Conservation (phyloP, 2,888 invertebrate species). For the Temnothorax unifasciatus region DNA sequence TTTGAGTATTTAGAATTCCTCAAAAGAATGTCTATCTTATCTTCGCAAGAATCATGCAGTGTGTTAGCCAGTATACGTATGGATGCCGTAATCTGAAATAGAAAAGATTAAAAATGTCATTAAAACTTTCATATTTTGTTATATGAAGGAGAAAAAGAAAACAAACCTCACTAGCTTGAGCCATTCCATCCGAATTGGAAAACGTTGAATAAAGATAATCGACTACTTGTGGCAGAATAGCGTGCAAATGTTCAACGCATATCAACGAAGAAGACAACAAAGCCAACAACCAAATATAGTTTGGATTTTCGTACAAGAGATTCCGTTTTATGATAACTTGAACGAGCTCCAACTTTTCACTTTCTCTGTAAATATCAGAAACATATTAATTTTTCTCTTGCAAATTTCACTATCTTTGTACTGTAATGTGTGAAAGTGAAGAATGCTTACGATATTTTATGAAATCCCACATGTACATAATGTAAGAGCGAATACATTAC, state of each 20-base stretch:
- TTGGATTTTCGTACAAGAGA: conserved; percentile 65
- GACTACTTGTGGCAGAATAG: conserved; percentile 64
- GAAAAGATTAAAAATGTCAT: conserved; percentile 21
- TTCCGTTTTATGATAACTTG: conserved; percentile 66
- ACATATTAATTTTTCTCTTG: background rate
- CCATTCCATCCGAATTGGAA: conserved; percentile 55
- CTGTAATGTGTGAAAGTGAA: background rate
- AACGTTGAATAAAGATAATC: conserved; percentile 67
- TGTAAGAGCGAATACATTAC: conserved; percentile 81
- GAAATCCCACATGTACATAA: conserved; percentile 75
- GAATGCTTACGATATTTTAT: conserved; percentile 78
- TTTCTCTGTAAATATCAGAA: conserved; percentile 72
- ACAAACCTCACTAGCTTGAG: conserved; percentile 69
- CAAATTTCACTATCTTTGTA: conserved; percentile 20
- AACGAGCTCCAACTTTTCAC: conserved; percentile 75
- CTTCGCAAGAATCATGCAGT: conserved; percentile 76
- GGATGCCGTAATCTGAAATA: conserved; percentile 78
- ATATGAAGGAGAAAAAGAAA: background rate
- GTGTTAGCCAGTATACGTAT: conserved; percentile 82
- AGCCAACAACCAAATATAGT: conserved; percentile 81
- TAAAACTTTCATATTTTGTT: conserved; percentile 20
- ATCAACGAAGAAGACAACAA: conserved; percentile 78
- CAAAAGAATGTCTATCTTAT: conserved; percentile 75
- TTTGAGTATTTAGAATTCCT: conserved; percentile 70
- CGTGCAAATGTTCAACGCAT: conserved; percentile 69